Evolutionary conservation across 2,113 vertebrate species (phyloP).

Genomic region (Macrotus californicus): DNA sequence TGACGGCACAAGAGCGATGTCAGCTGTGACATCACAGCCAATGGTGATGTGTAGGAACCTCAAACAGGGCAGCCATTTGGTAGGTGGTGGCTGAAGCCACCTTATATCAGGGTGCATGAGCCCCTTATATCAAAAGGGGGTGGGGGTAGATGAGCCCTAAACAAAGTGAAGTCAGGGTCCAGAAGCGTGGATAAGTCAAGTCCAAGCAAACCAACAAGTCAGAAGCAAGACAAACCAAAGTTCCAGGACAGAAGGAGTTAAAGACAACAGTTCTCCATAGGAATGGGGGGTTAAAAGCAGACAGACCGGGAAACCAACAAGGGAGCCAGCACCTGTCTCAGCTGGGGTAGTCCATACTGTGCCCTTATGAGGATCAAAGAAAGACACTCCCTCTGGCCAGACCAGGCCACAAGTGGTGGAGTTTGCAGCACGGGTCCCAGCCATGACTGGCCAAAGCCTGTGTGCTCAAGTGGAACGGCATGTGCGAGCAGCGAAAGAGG

Average conservation of each 20-base stretch:
- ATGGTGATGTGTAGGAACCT: neutral
- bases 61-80: neutral
- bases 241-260: neutral
- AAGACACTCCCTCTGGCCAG: neutral
- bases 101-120: no score
- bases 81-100: neutral
- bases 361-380: neutral
- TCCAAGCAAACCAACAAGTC: neutral
- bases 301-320: neutral
- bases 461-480: fast-evolving
- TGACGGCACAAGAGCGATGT: neutral
- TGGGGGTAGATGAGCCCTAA: neutral
- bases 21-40: neutral
- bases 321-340: neutral
- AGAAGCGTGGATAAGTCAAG: neutral
- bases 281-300: neutral
- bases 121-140: neutral
- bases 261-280: neutral
- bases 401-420: neutral
- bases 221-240: neutral
- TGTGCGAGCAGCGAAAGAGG: neutral
- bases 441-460: neutral
- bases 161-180: neutral
- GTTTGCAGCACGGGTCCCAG: neutral
- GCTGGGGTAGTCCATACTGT: fast-evolving